Conservation (phyloP, 2,113 vertebrate species). For the Macaca nemestrina region DNA sequence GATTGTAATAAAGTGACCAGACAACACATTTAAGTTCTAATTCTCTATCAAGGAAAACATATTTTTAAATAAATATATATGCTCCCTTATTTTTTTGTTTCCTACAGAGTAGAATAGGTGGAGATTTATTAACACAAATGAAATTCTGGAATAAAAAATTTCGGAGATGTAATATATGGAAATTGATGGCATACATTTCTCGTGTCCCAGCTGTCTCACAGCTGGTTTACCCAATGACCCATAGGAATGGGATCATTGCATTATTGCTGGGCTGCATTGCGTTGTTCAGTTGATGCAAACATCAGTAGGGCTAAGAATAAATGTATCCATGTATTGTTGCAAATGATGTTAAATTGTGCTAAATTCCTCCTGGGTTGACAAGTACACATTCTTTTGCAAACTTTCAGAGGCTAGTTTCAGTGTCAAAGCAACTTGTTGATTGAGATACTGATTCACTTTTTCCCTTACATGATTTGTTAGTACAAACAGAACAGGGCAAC, state of each 20-base stretch:
- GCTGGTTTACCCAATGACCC: not conserved
- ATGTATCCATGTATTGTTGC: not conserved
- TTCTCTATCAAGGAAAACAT: conserved; percentile 24
- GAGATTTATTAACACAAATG: not conserved
- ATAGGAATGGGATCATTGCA: not conserved
- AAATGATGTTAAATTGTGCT: not conserved
- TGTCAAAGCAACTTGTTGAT: conserved; percentile 3
- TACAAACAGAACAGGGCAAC: not conserved
- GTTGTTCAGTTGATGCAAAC: conserved; percentile 9
- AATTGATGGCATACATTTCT: not conserved
- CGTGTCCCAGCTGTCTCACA: not conserved
- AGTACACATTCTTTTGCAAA: not conserved
- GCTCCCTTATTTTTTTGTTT: conserved; percentile 1
- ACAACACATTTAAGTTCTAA: conserved; percentile 46
- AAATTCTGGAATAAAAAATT: conserved; percentile 17
- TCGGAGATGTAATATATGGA: not conserved
- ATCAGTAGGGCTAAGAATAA: not conserved
- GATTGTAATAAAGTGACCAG: conserved; percentile 76
- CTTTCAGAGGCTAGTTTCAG: not conserved
- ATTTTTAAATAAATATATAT: not conserved
- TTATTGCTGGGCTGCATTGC: not conserved
- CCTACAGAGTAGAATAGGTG: not conserved
- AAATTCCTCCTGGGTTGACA: not conserved
- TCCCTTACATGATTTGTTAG: not conserved
- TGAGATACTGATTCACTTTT: not conserved